These are phyloP conservation scores for Tetramorium bicarinatum DNA, from an alignment of 2,888 invertebrate genomes.

Conservation along the genomic window DNA sequence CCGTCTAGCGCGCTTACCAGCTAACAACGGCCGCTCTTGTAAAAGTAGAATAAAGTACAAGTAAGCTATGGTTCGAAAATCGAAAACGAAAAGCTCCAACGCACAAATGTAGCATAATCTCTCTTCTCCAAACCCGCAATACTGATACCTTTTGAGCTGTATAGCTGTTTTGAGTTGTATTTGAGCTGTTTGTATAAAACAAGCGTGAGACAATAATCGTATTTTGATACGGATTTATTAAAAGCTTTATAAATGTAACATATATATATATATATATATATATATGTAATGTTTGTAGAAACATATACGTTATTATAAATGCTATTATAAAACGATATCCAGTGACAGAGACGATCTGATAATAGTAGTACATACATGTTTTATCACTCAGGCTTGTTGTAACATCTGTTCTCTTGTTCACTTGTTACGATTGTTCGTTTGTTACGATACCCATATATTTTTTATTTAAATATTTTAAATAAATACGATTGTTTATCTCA, in stretches of 20 bases:
- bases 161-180: too few species aligned
- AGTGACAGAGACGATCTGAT: slow-evolving; percentile 18
- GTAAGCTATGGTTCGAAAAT: not conserved
- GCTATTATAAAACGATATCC: slow-evolving; percentile 39
- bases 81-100: not conserved
- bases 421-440: not conserved
- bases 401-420: not conserved
- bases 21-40: not conserved
- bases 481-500: slow-evolving; percentile 39
- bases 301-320: slow-evolving; percentile 27
- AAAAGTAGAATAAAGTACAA: slow-evolving; percentile 12
- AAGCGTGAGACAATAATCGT: slow-evolving; percentile 12
- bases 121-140: not conserved
- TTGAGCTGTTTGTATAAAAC: slow-evolving; percentile 1
- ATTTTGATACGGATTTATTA: slow-evolving; percentile 20
- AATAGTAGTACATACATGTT: slow-evolving; percentile 11
- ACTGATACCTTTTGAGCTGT: not conserved
- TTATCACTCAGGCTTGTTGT: not conserved
- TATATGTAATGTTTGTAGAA: not conserved
- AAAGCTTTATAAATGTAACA: slow-evolving; percentile 17
- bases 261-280: too few species aligned
- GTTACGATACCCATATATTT: slow-evolving; percentile 22
- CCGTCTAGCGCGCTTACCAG: slow-evolving; percentile 19
- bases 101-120: not conserved
- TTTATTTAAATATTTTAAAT: slow-evolving; percentile 45